Evolutionary conservation across 53 echinoderm and acorn worm genomes (phyloP), one percentile per base, ranked within the genome.

Genomic region (Luidia sarsii): DNA sequence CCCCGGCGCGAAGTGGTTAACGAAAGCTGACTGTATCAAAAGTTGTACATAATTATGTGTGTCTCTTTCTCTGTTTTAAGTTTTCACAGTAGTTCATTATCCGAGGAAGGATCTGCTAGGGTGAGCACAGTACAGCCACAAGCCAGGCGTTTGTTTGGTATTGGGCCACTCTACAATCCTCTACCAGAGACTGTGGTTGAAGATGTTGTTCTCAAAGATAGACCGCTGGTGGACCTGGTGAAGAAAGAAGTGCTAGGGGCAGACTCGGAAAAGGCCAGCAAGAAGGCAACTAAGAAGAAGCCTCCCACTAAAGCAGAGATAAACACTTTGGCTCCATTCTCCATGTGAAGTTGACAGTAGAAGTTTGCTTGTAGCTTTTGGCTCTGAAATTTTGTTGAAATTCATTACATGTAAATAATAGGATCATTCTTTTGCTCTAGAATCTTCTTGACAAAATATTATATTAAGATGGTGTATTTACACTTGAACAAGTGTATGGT

Each of bases 101-200:
- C 33, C 33, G 53, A 32, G 14, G 71, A 50, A 54, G 19, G 16
- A 29, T 20, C 41, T 6, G 33, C 41, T 15, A 62, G 63, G 25
- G 16, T 83, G 55, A 75, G 80, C 13, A 57, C 84, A 39, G 48
- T 95, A 13, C 89, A 89, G 14, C 94, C 94, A 24, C 79, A 91
- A 34, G 86, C 91, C 2, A 51, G 91, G 1, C 82, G 91, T 19
- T 81, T 94, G 29, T 91, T 94, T 41, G 94, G 94, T 14, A 83
- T 94, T 23, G 94, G 94, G 11, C 94, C 94, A 3, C 49, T 75
- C 8, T 94, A 94, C 83, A 71, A 67, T 10, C 94, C 94, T 33
- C 87, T 89, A 0, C 85, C 91, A 0, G 94, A 94, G 54, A 85
- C 82, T 1, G 68, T 88, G 27, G 16, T 82, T 0, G 79, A 72